Base-by-base conservation (phyloP, 2,113 vertebrate species). In the Arothron firmamentum region DNA sequence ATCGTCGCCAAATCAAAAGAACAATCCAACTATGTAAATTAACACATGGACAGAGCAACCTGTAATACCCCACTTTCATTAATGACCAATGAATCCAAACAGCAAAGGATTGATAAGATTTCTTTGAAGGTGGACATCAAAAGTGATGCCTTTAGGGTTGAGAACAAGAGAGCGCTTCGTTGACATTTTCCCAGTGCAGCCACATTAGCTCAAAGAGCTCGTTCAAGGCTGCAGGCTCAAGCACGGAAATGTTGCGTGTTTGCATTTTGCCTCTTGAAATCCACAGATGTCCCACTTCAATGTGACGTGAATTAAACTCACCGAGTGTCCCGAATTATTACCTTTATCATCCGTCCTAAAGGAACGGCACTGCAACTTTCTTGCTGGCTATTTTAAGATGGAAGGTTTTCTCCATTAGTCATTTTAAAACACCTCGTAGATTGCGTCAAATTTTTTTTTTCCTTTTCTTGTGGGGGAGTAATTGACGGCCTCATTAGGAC, bases 41-140 rank as follows among this genome's bases (percentile, higher is more conserved):
- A 77, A 80, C 58, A 49, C 55, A 42, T 18, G 25, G 56, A 54
- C 16, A 18, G 69, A 75, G 74, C 42, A 41, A 17, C 60, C 66
- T 72, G 54, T 59, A 65, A 78, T 65, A 56, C 57, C 65, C 59
- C 5, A 20, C 76, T 73, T 82, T 79, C 53, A 70, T 81, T 84
- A 85, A 81, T 69, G 77, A 68, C 58, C 75, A 74, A 71, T 68
- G 80, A 79, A 56, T 78, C 77, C 80, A 49, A 79, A 85, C 80
- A 82, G 78, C 80, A 68, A 61, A 68, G 53, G 25, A 52, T 52
- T 46, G 82, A 81, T 80, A 79, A 78, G 67, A 54, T 46, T 45
- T 11, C 67, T 80, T 84, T 87, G 81, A 83, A 84, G 80, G 77
- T 83, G 77, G 80, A 85, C 79, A 82, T 85, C 77, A 85, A 82